phyloP scores from a whole-genome alignment of 2,888 invertebrate genomes.

The Thumatha senex region DNA sequence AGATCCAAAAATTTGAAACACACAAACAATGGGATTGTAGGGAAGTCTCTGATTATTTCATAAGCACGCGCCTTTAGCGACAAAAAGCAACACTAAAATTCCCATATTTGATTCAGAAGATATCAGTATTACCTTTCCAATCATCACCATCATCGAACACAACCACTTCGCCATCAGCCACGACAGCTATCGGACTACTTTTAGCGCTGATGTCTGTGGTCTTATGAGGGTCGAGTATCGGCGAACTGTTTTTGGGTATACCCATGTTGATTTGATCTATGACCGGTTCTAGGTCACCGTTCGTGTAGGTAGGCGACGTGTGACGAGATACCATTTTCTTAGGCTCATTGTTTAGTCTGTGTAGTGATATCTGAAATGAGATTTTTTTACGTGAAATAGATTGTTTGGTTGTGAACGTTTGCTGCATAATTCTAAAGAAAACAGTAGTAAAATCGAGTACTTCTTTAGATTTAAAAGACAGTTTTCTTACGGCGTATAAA shows the following conservation, averaged over 20 bases:
- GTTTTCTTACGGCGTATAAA: no score
- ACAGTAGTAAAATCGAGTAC: no score
- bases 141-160: constrained; percentile 94
- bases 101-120: neutral
- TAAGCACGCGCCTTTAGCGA: no score
- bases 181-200: constrained; percentile 84
- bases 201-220: constrained; percentile 70
- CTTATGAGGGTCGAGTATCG: constrained; percentile 75
- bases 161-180: constrained; percentile 90
- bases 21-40: no score
- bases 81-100: neutral
- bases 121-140: constrained; percentile 85
- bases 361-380: constrained; percentile 68
- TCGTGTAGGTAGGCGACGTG: constrained; percentile 76
- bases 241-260: constrained; percentile 77
- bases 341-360: constrained; percentile 75
- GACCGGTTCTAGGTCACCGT: constrained; percentile 65
- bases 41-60: no score
- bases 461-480: no score
- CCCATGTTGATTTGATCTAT: constrained; percentile 63
- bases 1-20: no score
- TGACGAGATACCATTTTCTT: constrained; percentile 79
- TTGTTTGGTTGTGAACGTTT: no score
- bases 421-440: no score
- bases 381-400: no score